Evolutionary conservation across 2,888 invertebrate species (phyloP).

Genomic region (Gortyna flavago): DNA sequence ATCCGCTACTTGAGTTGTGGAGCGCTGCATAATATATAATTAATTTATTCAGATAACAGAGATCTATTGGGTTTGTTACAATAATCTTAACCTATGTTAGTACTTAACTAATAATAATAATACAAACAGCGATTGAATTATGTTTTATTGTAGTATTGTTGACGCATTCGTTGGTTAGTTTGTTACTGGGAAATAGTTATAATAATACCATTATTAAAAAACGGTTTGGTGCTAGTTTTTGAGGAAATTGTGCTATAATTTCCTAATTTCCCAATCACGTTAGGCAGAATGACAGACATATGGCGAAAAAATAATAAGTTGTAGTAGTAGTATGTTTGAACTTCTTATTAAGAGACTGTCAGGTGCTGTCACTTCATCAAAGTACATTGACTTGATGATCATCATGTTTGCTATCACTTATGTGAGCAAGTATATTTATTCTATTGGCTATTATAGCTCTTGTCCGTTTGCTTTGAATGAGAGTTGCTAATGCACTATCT

Average conservation of each 20-base stretch:
- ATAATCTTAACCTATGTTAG: no score
- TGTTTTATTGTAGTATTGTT: not conserved
- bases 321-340: no score
- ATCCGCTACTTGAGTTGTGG: no score
- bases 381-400: constrained; percentile 14
- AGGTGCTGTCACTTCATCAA: not conserved
- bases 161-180: not conserved
- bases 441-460: not conserved
- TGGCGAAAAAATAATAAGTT: no score
- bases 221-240: no score
- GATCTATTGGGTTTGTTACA: no score
- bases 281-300: not conserved
- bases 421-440: not conserved
- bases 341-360: not conserved
- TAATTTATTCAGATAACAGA: no score
- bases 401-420: constrained; percentile 27
- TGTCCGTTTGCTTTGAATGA: not conserved
- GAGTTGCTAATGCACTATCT: not conserved
- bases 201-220: not conserved
- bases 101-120: no score
- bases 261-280: no score
- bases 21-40: no score
- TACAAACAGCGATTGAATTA: not conserved
- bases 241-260: no score
- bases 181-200: not conserved